Percentiles rank a stretch among this genome's conserved stretches.
Evolutionary conservation across 2,113 vertebrate species (phyloP).

Genomic region (Sorex araneus): DNA sequence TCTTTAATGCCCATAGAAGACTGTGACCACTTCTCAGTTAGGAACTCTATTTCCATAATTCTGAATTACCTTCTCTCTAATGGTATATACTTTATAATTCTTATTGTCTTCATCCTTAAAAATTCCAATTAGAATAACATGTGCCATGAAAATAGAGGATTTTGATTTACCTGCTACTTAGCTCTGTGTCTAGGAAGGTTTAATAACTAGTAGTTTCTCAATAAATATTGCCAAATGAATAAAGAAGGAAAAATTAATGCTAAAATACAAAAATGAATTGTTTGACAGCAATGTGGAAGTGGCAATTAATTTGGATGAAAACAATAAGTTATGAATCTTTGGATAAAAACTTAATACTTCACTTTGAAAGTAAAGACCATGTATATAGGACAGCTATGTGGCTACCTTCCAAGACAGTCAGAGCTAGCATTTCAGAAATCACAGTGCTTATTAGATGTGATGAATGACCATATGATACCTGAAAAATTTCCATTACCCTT

Average conservation of each 20-base stretch:
- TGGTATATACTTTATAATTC: not conserved
- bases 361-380: slow-evolving; percentile 46
- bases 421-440: slow-evolving; percentile 47
- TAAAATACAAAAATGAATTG: not conserved
- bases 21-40: not conserved
- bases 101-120: not conserved
- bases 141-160: not conserved
- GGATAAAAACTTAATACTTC: slow-evolving; percentile 37
- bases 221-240: not conserved
- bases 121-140: not conserved
- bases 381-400: not conserved
- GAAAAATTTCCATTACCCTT: slow-evolving; percentile 73
- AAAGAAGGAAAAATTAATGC: slow-evolving; percentile 43
- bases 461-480: slow-evolving; percentile 67
- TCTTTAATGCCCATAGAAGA: not conserved
- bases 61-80: not conserved
- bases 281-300: not conserved
- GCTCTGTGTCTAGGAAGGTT: not conserved
- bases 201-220: slow-evolving; percentile 4
- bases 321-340: slow-evolving; percentile 24
- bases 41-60: not conserved
- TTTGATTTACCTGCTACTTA: not conserved
- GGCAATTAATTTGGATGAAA: not conserved
- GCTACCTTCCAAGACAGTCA: slow-evolving; percentile 60
- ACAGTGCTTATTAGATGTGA: slow-evolving; percentile 64